Base-by-base conservation (phyloP, 2,888 invertebrate genomes). In the Hemaris fuciformis region DNA sequence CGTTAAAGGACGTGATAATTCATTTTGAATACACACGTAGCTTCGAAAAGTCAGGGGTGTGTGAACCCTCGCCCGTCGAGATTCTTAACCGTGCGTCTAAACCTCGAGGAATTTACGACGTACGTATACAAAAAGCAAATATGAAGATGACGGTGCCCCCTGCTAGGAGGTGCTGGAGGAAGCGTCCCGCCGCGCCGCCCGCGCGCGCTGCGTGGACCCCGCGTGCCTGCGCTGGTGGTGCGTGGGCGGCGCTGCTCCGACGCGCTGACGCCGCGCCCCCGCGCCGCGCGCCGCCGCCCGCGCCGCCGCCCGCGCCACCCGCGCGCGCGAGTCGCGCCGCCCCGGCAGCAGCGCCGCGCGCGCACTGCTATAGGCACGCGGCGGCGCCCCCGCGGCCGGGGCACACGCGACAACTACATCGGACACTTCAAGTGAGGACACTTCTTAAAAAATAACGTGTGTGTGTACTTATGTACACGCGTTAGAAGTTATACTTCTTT, bases 131-230 rank as follows among this genome's bases (percentile, higher is more conserved):
- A n/a, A n/a, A n/a, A n/a, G n/a, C n/a, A n/a, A n/a, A n/a, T n/a
- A 15, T 18, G 18, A 15, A 7, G 46, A 13, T 46, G 10, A 13
- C 46, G 4, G 13, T 13, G 13, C 20, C 6, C 7, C 10, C 2
- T 76, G 75, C 18, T 93, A 98, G 96, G 99, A 99, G 87, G 96
- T 99, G 64, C 94, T 99, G 71, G 98, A 99, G 80, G 98, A 98
- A 79, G 98, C 97, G 85, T 95, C 96, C 62, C 97, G 98, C 61
- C 95, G 98, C 61, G 96, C 96, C 42, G 96, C 96, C 46, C 95
- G 96, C 77, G 95, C 96, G 77, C 97, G 97, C 82, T 96, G 96
- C 92, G 98, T 99, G 78, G 98, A 99, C 91, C 95, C 96, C 60
- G 92, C 94, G 74, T 97, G 96, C 91, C 94, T 99, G 84, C 95